A percentile compares a stretch with the other conserved stretches of the same genome.
phyloP scores from a whole-genome alignment of 2,888 invertebrate genomes.

The Watsonalla cultraria region DNA sequence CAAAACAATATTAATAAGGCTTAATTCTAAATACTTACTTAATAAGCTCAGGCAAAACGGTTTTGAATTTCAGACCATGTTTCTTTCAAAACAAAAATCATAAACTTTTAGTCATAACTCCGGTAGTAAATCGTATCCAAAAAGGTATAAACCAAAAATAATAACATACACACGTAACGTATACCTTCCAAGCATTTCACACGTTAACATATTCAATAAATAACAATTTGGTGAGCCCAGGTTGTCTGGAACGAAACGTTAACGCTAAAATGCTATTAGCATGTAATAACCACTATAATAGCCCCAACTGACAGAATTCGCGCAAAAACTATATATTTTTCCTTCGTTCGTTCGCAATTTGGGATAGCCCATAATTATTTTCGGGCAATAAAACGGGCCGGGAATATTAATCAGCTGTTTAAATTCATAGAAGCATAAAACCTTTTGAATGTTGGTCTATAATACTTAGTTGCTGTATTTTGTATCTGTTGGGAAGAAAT shows the following conservation, averaged over 20 bases:
- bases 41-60: too few relatives aligned
- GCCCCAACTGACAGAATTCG: background rate
- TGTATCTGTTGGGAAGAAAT: too few relatives aligned
- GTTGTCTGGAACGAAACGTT: background rate
- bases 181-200: background rate
- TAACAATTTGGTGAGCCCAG: background rate
- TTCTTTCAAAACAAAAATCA: background rate
- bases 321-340: background rate
- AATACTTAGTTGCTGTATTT: too few relatives aligned
- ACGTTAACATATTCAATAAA: conserved; percentile 1
- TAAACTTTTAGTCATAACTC: background rate
- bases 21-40: too few relatives aligned
- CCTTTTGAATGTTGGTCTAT: too few relatives aligned
- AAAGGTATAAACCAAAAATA: background rate
- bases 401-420: background rate
- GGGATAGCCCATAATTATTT: background rate
- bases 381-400: background rate
- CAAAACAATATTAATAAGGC: too few relatives aligned
- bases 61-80: background rate
- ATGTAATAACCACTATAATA: background rate
- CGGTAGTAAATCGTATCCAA: background rate
- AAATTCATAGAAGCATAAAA: too few relatives aligned
- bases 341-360: background rate
- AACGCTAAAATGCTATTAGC: background rate
- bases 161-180: background rate